phyloP scores from a whole-genome alignment of 1,140 invertebrate species.

The Belonocnema kinseyi region DNA sequence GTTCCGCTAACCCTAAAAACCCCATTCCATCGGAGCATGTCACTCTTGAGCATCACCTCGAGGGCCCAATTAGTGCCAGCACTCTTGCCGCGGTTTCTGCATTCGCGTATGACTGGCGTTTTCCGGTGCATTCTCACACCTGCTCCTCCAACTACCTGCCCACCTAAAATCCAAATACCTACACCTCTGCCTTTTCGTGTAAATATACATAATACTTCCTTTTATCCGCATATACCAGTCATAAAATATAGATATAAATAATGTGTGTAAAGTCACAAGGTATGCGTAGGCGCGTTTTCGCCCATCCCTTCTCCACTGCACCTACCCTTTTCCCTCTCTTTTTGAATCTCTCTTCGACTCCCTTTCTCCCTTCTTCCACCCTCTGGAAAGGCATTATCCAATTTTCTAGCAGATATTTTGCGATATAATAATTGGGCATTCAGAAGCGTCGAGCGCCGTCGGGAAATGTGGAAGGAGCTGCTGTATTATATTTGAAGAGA shows the following conservation, averaged over 20 bases:
- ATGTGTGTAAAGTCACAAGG: background rate
- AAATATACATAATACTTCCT: background rate
- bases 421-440: slow-evolving; percentile 70
- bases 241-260: slow-evolving; percentile 23
- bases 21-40: slow-evolving; percentile 61
- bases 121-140: slow-evolving; percentile 58
- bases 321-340: too few species aligned
- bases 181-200: background rate
- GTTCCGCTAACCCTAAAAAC: slow-evolving; percentile 58
- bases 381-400: slow-evolving; percentile 60
- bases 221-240: background rate
- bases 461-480: slow-evolving; percentile 44
- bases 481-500: slow-evolving; percentile 57
- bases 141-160: slow-evolving; percentile 15
- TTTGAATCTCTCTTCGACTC: background rate
- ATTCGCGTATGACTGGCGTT: slow-evolving; percentile 71
- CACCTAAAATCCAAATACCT: background rate
- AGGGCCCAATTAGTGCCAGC: slow-evolving; percentile 75
- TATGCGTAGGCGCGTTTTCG: background rate
- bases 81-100: slow-evolving; percentile 71
- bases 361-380: background rate
- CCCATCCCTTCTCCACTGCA: background rate
- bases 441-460: slow-evolving; percentile 46
- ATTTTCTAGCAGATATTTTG: slow-evolving; percentile 67
- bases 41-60: slow-evolving; percentile 69